phyloP scores from a whole-genome alignment of 2,888 invertebrate genomes.

The Drosophila demipolita region DNA sequence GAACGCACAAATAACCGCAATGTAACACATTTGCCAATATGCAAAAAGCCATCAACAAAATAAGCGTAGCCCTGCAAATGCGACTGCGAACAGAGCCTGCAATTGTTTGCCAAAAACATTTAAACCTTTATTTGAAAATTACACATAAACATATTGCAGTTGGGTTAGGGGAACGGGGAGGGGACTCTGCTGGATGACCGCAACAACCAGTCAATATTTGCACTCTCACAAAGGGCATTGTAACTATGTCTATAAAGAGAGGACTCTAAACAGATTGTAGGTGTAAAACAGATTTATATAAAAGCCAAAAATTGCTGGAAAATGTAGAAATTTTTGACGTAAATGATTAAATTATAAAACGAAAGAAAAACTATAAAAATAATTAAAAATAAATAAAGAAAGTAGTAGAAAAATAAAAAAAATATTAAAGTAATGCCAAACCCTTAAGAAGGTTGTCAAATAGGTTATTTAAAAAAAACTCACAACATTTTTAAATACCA shows the following conservation, averaged over 20 bases:
- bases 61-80: slow-evolving; percentile 25
- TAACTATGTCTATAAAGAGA: neutral
- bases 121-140: slow-evolving; percentile 78
- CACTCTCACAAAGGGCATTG: slow-evolving; percentile 17
- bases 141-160: slow-evolving; percentile 76
- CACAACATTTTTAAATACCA: neutral
- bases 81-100: slow-evolving; percentile 33
- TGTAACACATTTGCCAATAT: slow-evolving; percentile 76
- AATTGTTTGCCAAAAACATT: slow-evolving; percentile 80
- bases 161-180: neutral
- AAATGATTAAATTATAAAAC: neutral
- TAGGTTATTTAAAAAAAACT: neutral
- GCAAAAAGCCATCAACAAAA: slow-evolving; percentile 70
- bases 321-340: neutral
- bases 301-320: neutral
- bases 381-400: no score
- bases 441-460: neutral
- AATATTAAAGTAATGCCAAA: neutral
- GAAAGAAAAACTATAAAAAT: neutral
- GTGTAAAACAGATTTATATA: neutral
- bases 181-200: slow-evolving; percentile 14
- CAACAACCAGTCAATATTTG: slow-evolving; percentile 39
- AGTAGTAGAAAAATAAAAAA: no score
- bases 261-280: neutral
- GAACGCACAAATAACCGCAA: slow-evolving; percentile 75